Percentiles rank a stretch among this genome's conserved stretches.
Conservation (phyloP, 2,888 invertebrate genomes). For the Epiblema foenella region DNA sequence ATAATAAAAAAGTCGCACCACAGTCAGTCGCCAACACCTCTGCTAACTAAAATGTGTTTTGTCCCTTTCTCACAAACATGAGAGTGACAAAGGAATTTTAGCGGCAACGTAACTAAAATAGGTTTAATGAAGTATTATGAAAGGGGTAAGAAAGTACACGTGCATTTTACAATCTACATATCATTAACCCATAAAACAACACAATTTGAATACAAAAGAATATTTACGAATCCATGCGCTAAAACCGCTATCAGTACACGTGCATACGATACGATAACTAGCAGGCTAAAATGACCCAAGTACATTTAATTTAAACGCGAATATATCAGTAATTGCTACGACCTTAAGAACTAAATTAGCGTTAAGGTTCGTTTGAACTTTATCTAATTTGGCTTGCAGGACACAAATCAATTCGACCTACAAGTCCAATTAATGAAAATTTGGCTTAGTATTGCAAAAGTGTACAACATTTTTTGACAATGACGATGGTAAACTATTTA, state of each 20-base stretch:
- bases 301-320: neutral
- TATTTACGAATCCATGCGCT: slow-evolving; percentile 3
- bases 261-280: neutral
- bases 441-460: neutral
- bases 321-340: neutral
- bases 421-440: slow-evolving; percentile 4
- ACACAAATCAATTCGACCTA: slow-evolving; percentile 12
- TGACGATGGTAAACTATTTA: no score
- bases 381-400: neutral
- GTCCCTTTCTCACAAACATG: no score
- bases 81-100: no score
- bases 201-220: slow-evolving; percentile 26
- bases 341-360: neutral
- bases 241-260: slow-evolving; percentile 4
- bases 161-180: slow-evolving; percentile 6
- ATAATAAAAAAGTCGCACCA: no score
- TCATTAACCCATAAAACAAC: slow-evolving; percentile 9
- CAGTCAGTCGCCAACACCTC: no score
- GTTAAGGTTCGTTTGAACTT: neutral
- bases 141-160: no score
- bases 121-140: no score
- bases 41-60: no score
- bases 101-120: no score
- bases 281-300: neutral
- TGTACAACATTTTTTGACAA: no score